Evolutionary conservation across 2,113 vertebrate genomes (phyloP), one percentile per base, ranked within the genome.

Genomic region (Cyphomyrus discorhynchus): DNA sequence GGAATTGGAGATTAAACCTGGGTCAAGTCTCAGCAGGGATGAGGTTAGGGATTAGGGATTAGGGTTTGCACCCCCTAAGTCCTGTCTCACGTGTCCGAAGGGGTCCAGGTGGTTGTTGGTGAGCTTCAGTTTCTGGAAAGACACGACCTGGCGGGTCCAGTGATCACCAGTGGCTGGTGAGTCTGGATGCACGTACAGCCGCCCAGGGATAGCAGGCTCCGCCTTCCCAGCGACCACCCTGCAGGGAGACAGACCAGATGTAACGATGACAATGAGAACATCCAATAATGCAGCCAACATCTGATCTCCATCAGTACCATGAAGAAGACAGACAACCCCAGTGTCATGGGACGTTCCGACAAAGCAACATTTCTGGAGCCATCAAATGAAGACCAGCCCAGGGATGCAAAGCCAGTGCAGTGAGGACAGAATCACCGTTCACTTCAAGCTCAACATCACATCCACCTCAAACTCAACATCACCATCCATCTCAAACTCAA

Each of bases 61-160:
- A n/a, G 58, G 62, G 62, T 70, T 70, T 31, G 27, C 62, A 13
- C 10, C 5, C 3, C n/a, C 62, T 3, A 70, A 5, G 4, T 58
- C 17, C 31, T n/a, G 82, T 95, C 98, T 98, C 96, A 99, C 98
- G 17, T 99, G 98, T 89, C 98, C 98, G 0, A 99, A 99, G 49
- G 98, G 98, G 93, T 99, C 98, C 93, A 99, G 96, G 93, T 99
- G 98, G 93, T 99, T 99, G 96, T 99, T 99, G 49, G 98, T 99
- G 91, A 99, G 96, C 91, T 99, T 99, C 52, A 99, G 95, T 95
- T 99, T 99, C 95, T 99, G 98, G 93, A 99, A 99, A 0, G 98
- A 99, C 82, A 99, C 97, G 89, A 98, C 94, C 90, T 99, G 98
- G 89, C 98, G 91, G 98, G 98, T 99, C 98, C 98, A 99, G 93